These are phyloP conservation scores for Oryctolagus cuniculus DNA, from an alignment of 2,113 vertebrate genomes.

Conservation along the genomic window mOryCun1.1 NC_091449.1:34175501-34176000, in stretches of 20 bases:
- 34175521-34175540: constrained; percentile 86
- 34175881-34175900: constrained; percentile 76
- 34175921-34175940: background rate
- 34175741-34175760: constrained; percentile 71
- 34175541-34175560: constrained; percentile 87
- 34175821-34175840: constrained; percentile 81
- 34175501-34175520: constrained; percentile 84
- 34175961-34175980: accelerated
- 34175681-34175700: constrained; percentile 55
- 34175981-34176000: background rate
- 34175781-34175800: constrained; percentile 84
- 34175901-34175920: background rate
- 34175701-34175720: constrained; percentile 86
- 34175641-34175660: constrained; percentile 88
- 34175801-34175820: constrained; percentile 83
- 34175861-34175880: constrained; percentile 70
- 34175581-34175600: constrained; percentile 88
- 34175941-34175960: background rate
- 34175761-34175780: constrained; percentile 85
- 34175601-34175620: constrained; percentile 87
- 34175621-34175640: constrained; percentile 88
- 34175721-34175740: background rate
- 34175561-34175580: constrained; percentile 87
- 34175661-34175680: constrained; percentile 88
- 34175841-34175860: constrained; percentile 49